A percentile compares a stretch with the other conserved stretches of the same genome.
phyloP scores from a whole-genome alignment of 2,888 invertebrate species.

The Cartodere bifasciata region DNA sequence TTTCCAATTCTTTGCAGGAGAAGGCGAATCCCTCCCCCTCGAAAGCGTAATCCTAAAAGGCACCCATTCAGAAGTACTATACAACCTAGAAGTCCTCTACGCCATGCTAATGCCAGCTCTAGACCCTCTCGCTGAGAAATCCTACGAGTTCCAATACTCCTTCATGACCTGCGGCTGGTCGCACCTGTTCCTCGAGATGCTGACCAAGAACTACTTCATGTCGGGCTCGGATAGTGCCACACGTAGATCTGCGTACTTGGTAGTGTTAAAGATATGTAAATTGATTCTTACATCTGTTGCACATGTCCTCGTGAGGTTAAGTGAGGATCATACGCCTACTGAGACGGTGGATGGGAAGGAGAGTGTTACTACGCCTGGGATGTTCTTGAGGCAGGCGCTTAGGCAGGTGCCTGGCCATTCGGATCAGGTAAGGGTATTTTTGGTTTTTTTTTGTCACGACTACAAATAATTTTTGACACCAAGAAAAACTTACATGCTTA shows the following conservation, averaged over 20 bases:
- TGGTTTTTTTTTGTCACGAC: too few species aligned
- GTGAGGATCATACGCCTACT: constrained; percentile 33
- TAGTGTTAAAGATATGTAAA: constrained; percentile 79
- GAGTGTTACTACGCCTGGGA: constrained; percentile 33
- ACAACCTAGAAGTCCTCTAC: constrained; percentile 53
- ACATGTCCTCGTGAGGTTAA: constrained; percentile 51
- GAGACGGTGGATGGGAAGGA: constrained; percentile 29
- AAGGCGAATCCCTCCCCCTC: too few species aligned
- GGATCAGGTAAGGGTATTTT: constrained; percentile 56
- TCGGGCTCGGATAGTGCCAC: constrained; percentile 60
- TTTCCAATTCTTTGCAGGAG: too few species aligned
- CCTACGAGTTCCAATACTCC: constrained; percentile 56
- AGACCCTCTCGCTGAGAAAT: constrained; percentile 63
- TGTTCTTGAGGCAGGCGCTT: constrained; percentile 66
- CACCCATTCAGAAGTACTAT: constrained; percentile 50
- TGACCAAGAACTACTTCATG: constrained; percentile 76
- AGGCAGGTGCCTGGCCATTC: constrained; percentile 74
- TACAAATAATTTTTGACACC: too few species aligned
- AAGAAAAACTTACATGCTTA: too few species aligned
- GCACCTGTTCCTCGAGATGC: constrained; percentile 60
- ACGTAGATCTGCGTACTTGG: constrained; percentile 66
- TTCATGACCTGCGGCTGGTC: constrained; percentile 55
- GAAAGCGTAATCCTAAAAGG: too few species aligned
- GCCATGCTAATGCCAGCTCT: constrained; percentile 81
- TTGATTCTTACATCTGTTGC: constrained; percentile 78